Conservation (phyloP, 2,888 invertebrate species). For the Kuschelorhynchus macadamiae region DNA sequence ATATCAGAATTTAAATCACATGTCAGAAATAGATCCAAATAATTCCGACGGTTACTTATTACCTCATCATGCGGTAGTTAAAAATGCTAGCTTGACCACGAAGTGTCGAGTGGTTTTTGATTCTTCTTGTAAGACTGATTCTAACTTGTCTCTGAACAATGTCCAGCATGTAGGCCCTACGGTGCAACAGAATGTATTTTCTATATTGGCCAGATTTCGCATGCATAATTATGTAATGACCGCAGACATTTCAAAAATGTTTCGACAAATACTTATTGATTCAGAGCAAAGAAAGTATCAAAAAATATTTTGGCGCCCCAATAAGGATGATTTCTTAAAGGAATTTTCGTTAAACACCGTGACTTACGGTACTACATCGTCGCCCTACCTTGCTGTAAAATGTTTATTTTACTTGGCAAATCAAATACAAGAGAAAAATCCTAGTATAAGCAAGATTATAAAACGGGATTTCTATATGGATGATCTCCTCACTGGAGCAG, state of each 20-base stretch:
- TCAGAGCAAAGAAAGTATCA: constrained; percentile 26
- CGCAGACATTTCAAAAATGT: constrained; percentile 47
- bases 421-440: constrained; percentile 7
- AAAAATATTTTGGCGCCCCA: constrained; percentile 37
- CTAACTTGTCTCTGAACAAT: constrained; percentile 13
- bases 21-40: background rate
- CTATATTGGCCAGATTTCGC: too few relatives aligned
- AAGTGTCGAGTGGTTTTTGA: background rate
- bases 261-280: constrained; percentile 30
- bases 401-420: constrained; percentile 39
- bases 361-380: constrained; percentile 51
- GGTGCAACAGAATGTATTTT: too few relatives aligned
- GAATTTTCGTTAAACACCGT: constrained; percentile 44
- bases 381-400: constrained; percentile 44
- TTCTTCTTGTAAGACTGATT: background rate
- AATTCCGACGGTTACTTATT: background rate
- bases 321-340: constrained; percentile 23
- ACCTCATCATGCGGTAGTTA: constrained; percentile 3
- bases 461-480: constrained; percentile 51
- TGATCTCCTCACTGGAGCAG: constrained; percentile 40
- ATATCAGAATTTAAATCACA: background rate
- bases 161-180: constrained; percentile 14
- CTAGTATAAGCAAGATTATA: constrained; percentile 36
- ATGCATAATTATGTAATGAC: too few relatives aligned
- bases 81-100: background rate